Evolutionary conservation across 2,888 invertebrate genomes (phyloP).

Genomic region (Drosophila limbata): DNA sequence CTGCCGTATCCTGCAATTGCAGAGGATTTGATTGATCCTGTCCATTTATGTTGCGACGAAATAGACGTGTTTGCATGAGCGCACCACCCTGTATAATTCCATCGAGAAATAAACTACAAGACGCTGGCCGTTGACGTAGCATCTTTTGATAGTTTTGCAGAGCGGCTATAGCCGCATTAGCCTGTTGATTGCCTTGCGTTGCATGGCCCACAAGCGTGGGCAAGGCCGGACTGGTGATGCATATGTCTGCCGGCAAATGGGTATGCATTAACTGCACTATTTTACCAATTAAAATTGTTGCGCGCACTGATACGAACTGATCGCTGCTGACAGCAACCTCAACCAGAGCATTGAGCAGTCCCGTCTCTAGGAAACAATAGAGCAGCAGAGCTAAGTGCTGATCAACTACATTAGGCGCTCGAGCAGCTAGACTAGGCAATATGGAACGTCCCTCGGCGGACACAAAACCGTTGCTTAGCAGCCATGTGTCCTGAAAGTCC

Average conservation of each 20-base stretch:
- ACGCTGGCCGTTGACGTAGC: constrained; percentile 92
- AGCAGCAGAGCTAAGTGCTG: constrained; percentile 95
- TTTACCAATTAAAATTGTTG: constrained; percentile 95
- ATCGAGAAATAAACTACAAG: constrained; percentile 93
- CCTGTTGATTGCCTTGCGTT: constrained; percentile 91
- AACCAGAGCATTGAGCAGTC: constrained; percentile 94
- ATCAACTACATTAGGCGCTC: constrained; percentile 95
- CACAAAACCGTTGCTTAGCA: constrained; percentile 96
- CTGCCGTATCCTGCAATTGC: constrained; percentile 57
- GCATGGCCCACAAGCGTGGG: constrained; percentile 93
- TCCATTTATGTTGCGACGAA: constrained; percentile 84
- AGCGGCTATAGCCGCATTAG: constrained; percentile 93
- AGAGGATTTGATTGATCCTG: constrained; percentile 69
- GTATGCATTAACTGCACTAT: constrained; percentile 94
- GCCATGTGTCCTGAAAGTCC: constrained; percentile 93
- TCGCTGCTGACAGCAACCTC: constrained; percentile 96
- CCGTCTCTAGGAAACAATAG: constrained; percentile 94
- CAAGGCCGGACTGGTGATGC: constrained; percentile 92
- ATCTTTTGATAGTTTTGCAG: constrained; percentile 92
- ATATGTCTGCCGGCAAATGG: constrained; percentile 94
- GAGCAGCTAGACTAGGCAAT: constrained; percentile 93
- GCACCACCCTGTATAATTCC: constrained; percentile 89
- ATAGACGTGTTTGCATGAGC: constrained; percentile 84
- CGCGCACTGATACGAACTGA: constrained; percentile 95
- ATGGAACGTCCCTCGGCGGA: constrained; percentile 95